Conservation (phyloP, 2,888 invertebrate genomes). For the Pyrocoelia pectoralis region DNA sequence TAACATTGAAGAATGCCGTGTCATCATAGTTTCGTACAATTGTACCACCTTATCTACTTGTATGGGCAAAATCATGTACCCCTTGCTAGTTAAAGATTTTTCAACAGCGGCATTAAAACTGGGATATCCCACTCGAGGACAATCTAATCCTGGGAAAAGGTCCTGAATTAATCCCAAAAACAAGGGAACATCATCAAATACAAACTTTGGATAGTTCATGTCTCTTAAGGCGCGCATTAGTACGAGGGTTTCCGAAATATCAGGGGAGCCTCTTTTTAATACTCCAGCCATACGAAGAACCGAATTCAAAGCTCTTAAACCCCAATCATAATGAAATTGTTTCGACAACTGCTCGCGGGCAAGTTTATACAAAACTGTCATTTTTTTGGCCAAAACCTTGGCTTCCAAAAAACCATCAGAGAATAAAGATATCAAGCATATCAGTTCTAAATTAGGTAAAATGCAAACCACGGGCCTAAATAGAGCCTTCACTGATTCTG, state of each 20-base stretch:
- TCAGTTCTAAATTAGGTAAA: constrained; percentile 89
- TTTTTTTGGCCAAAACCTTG: constrained; percentile 91
- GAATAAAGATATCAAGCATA: constrained; percentile 90
- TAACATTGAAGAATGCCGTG: constrained; percentile 89
- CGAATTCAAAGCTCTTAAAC: constrained; percentile 88
- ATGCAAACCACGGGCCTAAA: constrained; percentile 94
- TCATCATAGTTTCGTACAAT: constrained; percentile 95
- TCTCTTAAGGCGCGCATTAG: constrained; percentile 91
- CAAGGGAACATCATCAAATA: constrained; percentile 89
- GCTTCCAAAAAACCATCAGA: constrained; percentile 92
- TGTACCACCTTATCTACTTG: constrained; percentile 77
- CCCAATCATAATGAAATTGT: constrained; percentile 95
- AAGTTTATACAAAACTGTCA: constrained; percentile 89
- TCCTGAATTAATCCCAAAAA: constrained; percentile 89
- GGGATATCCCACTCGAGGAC: constrained; percentile 87
- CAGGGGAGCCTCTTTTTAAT: constrained; percentile 78
- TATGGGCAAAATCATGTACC: constrained; percentile 72
- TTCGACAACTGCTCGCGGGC: constrained; percentile 89
- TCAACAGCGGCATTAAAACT: constrained; percentile 85
- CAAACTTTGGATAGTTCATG: constrained; percentile 94
- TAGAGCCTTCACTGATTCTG: constrained; percentile 90
- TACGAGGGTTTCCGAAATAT: constrained; percentile 85
- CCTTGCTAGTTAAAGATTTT: constrained; percentile 69
- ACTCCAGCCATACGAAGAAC: constrained; percentile 93
- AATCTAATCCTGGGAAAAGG: constrained; percentile 89